These are phyloP conservation scores for Thripadectes ignobilis DNA, from an alignment of 2,797 vertebrate genomes.

Conservation along the genomic window DNA sequence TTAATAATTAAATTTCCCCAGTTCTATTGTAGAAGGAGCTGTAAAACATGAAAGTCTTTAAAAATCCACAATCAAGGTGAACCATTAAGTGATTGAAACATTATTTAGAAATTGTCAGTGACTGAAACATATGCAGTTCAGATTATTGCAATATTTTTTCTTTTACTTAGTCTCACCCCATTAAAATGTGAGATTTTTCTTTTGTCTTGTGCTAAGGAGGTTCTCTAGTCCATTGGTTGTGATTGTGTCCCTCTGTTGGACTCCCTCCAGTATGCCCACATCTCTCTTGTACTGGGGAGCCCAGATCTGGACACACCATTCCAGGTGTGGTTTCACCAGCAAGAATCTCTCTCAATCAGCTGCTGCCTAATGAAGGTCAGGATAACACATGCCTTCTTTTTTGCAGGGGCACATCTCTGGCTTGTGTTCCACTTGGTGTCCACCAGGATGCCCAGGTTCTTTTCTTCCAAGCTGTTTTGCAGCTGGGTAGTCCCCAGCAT, in stretches of 20 bases:
- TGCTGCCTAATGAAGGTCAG: background rate
- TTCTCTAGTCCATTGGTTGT: background rate
- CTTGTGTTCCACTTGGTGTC: background rate
- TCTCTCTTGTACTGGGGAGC: background rate
- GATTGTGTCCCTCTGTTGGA: rapidly evolving
- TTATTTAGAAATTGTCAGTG: background rate
- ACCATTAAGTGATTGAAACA: background rate
- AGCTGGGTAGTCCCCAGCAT: background rate
- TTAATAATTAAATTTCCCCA: background rate
- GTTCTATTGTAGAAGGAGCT: background rate
- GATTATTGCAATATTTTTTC: background rate
- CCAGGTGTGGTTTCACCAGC: background rate
- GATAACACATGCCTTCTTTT: background rate
- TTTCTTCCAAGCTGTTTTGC: background rate
- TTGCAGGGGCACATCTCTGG: background rate
- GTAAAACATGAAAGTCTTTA: background rate
- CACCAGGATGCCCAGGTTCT: background rate
- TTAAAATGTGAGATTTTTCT: background rate
- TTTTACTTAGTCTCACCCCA: background rate
- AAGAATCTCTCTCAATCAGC: background rate
- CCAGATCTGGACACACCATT: background rate
- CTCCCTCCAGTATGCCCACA: background rate
- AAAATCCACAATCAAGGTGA: background rate
- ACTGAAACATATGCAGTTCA: background rate
- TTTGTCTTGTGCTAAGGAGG: background rate